Evolutionary conservation across 2,113 vertebrate species (phyloP), one percentile per base, ranked within the genome.

Genomic region (Sapayoa aenigma): DNA sequence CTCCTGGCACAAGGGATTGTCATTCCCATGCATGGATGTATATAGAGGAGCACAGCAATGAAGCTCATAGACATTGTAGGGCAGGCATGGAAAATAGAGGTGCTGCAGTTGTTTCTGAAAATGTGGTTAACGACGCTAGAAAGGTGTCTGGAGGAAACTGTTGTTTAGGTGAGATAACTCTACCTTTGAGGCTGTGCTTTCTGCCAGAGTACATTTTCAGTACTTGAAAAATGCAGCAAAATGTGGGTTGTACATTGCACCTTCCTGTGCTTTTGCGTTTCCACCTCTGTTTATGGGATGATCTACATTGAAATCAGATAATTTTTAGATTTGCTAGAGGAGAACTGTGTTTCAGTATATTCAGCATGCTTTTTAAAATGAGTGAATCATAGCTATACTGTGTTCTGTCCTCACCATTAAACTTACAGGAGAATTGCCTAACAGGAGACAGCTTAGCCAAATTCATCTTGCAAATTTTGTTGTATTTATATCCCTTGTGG

Each of bases 61-160:
- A 88, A 76, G 41, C 25, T 65, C 35, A 11, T 2, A 78, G 86
- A 66, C 28, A 8, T 63, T 0, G 0, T 22, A 69, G n/a, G 56
- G 62, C 77, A 62, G 56, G 56, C 7, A 1, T 78, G 84, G 71
- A 95, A 94, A 94, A 49, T 2, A 65, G 58, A 89, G 28, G 31
- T 85, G 74, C 66, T 76, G 67, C 74, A 87, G 66, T 56, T 83
- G 44, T 46, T 90, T 85, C 76, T 95, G 77, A 71, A 94, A 72
- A 66, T 14, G 19, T 55, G 53, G 86, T 87, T 96, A 84, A 81
- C 37, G 5, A 53, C 62, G 65, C 44, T 41, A 91, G 91, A 82
- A 76, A 94, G 69, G 53, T 87, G 53, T 87, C 69, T 89, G 84
- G 44, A 95, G 93, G 95, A 94, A 94, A 41, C 8, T 91, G 93